Evolutionary conservation across 1,140 invertebrate genomes (phyloP), one percentile per base, ranked within the genome.

Genomic region (Nomia melanderi): DNA sequence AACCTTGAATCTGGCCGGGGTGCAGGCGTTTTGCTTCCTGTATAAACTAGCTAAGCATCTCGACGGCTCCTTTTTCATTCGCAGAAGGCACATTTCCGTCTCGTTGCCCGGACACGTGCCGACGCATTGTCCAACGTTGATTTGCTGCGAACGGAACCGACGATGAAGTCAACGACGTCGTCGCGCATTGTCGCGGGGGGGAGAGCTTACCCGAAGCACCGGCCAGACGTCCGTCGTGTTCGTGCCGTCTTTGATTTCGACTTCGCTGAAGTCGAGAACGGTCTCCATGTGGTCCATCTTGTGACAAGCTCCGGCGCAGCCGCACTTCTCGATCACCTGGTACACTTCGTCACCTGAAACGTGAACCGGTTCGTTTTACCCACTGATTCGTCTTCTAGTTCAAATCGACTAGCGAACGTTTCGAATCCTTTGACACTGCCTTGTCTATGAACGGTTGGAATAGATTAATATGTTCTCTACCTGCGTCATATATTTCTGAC

Each of bases 91-190:
- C 11, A 91, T 91, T 81, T 92, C 89, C 9, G 86, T 90, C 36
- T 87, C 71, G 56, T 88, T 91, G 0, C 85, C 84, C 9, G 89
- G 83, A 85, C 93, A 93, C 36, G 81, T 87, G 12, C 93, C 93
- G 41, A 91, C 86, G 63, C 93, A 93, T 71, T 91, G 89, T 23
- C 93, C 93, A 39, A 93, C 90, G 73, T 93, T 93, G 74, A 93
- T 92, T 80, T 91, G 86, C 93, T 93, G 47, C 27, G n/a, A 65
- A 31, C 36, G 9, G 31, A n/a, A 31, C 12, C 5, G 44, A 8
- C 0, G n/a, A 6, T 36, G 8, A 5, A 36, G 8, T 36, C 8
- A 36, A 36, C n/a, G n/a, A n/a, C n/a, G n/a, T n/a, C n/a, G n/a
- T n/a, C n/a, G n/a, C n/a, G n/a, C n/a, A n/a, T n/a, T n/a, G n/a